Percentiles rank a stretch among this genome's conserved stretches.
These are phyloP conservation scores for Agapostemon virescens DNA, from an alignment of 2,888 invertebrate species.

Conservation along the genomic window DNA sequence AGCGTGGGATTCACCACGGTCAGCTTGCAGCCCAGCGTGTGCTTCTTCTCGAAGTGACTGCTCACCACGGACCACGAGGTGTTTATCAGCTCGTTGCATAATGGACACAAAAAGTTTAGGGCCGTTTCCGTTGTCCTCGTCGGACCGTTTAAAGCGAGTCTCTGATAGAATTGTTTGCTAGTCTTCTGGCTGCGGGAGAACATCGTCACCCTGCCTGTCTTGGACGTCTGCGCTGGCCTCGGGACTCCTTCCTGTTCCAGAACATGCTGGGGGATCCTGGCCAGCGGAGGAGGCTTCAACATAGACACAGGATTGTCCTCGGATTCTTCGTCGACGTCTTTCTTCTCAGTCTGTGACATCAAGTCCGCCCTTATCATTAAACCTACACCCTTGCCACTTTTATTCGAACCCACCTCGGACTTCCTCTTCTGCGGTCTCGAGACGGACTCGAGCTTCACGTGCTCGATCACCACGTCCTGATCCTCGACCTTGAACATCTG, in stretches of 20 bases:
- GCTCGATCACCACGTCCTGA: not conserved
- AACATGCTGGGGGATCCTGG: constrained; percentile 57
- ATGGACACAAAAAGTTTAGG: constrained; percentile 72
- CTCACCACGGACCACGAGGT: constrained; percentile 71
- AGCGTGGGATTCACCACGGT: constrained; percentile 62
- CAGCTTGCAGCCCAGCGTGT: constrained; percentile 69
- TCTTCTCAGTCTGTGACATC: not conserved
- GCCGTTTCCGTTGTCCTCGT: constrained; percentile 33
- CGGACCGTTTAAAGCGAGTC: constrained; percentile 73
- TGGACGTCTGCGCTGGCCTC: not conserved
- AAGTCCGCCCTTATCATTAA: not conserved
- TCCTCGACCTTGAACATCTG: not conserved
- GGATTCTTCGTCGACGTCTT: not conserved
- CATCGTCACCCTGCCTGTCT: not conserved
- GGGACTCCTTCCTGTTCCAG: constrained; percentile 11
- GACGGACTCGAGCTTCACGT: not conserved
- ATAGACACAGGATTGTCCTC: not conserved
- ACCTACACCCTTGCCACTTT: not conserved
- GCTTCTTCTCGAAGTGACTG: constrained; percentile 71
- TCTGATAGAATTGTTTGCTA: constrained; percentile 50
- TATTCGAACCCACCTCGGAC: not conserved
- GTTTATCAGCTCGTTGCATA: constrained; percentile 74
- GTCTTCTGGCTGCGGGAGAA: constrained; percentile 3
- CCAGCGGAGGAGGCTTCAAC: constrained; percentile 62
- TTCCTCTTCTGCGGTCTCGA: not conserved